Conservation (phyloP, 2,888 invertebrate genomes). For the Synergus itoensis region DNA sequence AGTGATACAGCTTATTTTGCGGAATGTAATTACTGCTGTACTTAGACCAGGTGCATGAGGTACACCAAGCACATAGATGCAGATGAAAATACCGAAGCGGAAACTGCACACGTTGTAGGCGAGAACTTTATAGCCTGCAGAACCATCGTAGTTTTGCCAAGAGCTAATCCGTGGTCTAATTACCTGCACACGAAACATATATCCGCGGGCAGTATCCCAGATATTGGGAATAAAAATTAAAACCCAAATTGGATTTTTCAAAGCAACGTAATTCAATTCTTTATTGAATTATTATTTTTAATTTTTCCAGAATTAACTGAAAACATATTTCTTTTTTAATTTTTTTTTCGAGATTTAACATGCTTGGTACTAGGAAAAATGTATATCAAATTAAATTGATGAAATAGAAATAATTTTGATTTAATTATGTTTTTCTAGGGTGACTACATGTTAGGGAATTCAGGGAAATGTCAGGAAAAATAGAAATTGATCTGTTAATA, state of each 20-base stretch:
- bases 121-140: constrained; percentile 34
- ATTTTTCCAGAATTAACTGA: background rate
- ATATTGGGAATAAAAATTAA: constrained; percentile 28
- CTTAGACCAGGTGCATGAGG: constrained; percentile 14
- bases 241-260: constrained; percentile 30
- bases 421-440: no score
- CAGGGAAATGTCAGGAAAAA: no score
- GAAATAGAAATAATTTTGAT: no score
- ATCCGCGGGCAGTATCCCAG: constrained; percentile 12
- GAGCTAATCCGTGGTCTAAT: constrained; percentile 42
- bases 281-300: background rate
- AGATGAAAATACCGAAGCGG: constrained; percentile 31
- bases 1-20: constrained; percentile 11
- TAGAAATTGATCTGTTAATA: no score
- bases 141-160: constrained; percentile 28
- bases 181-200: constrained; percentile 24
- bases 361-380: no score
- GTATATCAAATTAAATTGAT: no score
- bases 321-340: background rate
- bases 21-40: constrained; percentile 34
- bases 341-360: background rate
- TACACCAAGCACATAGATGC: background rate
- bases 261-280: constrained; percentile 9
- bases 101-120: constrained; percentile 36
- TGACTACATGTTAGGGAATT: no score